Evolutionary conservation across 2,113 vertebrate genomes (phyloP), one percentile per base, ranked within the genome.

Genomic region (Calyptommatus sinebrachiatus): DNA sequence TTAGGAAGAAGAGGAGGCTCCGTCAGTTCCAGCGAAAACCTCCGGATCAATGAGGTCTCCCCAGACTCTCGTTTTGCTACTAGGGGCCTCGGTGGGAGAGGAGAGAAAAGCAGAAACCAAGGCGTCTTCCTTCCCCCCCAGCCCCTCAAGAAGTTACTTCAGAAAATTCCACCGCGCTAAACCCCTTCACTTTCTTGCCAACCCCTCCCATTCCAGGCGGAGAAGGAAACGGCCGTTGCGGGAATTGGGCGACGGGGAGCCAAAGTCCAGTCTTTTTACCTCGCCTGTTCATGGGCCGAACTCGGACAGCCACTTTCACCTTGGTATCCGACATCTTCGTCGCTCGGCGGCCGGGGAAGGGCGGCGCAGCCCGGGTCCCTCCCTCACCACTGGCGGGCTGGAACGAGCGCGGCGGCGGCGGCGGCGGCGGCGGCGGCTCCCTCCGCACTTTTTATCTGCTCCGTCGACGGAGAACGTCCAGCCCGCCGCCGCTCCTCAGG

Each of bases 261-360:
- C 21, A 24, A 8, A 22, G 24, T 11, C 48, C 20, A 41, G 48
- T 69, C n/a, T 8, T 71, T 29, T 72, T 92, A 98, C 98, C 98
- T 95, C 98, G 96, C 83, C 96, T 94, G 96, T 98, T 99, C 97
- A 99, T 95, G 84, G 98, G 98, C 93, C 97, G 97, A 89, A 99
- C 97, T 90, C 98, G 95, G 92, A 99, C 98, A 71, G 98, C 98
- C 87, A 99, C 98, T 96, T 97, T 97, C 94, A 99, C 98, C 95
- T 99, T 99, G 65, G 96, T 96, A 92, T 96, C 97, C 96, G 97
- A 98, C 98, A 99, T 99, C 95, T 96, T 97, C 72, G 77, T 91
- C 79, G 84, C 77, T 91, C 78, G 84, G 82, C 80, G 85, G 75
- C 86, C 2, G 63, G 1, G 1, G 63, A 5, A 6, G 35, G 84